A percentile compares a stretch with the other conserved stretches of the same genome.
Evolutionary conservation across 2,113 vertebrate genomes (phyloP).

Genomic region (Xerus inauris): DNA sequence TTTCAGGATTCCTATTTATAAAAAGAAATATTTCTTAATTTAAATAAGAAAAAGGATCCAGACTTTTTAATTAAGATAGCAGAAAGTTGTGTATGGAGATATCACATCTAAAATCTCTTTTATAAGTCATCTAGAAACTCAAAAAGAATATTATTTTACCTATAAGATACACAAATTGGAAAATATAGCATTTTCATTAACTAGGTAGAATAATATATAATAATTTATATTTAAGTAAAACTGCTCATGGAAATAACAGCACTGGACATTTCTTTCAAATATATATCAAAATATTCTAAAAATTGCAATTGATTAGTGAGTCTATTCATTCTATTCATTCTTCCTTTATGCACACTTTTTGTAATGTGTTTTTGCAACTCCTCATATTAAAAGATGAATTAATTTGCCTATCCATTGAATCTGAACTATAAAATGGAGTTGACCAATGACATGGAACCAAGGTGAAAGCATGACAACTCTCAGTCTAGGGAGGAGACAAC

Average conservation of each 20-base stretch:
- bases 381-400: background rate
- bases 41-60: background rate
- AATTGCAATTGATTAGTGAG: background rate
- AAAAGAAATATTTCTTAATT: constrained; percentile 7
- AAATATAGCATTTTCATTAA: background rate
- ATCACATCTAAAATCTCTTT: background rate
- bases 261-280: background rate
- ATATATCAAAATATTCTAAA: background rate
- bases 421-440: too few relatives aligned
- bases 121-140: background rate
- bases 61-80: background rate
- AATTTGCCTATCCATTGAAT: background rate
- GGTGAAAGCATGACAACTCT: background rate
- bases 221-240: background rate
- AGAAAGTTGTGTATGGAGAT: background rate
- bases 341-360: background rate
- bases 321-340: background rate
- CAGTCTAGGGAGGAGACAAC: background rate
- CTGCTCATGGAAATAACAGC: background rate
- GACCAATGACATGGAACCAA: background rate
- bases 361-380: background rate
- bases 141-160: background rate
- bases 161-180: background rate
- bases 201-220: background rate
- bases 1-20: background rate